These are phyloP conservation scores for Clepsis dumicolana DNA, from an alignment of 2,888 invertebrate species.

Conservation along the genomic window DNA sequence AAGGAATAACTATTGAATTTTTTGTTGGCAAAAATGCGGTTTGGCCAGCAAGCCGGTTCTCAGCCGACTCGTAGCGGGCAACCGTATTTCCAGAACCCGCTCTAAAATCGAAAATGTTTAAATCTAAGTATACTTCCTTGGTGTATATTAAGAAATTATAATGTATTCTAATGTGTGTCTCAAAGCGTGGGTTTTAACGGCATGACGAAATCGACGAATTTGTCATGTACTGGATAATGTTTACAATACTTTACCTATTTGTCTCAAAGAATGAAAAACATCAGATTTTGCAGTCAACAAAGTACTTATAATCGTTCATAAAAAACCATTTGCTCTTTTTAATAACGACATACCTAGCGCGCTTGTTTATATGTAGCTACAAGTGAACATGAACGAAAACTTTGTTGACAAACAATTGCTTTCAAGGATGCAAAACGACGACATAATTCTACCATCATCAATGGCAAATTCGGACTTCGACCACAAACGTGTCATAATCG, in stretches of 20 bases:
- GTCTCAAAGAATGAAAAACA: background rate
- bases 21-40: conserved; percentile 66
- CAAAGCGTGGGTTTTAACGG: background rate
- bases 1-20: conserved; percentile 51
- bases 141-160: conserved; percentile 9
- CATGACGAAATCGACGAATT: background rate
- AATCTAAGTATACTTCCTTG: conserved; percentile 28
- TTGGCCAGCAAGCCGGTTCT: conserved; percentile 55
- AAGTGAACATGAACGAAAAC: background rate
- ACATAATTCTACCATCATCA: background rate
- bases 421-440: conserved; percentile 15
- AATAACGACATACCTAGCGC: too few relatives aligned
- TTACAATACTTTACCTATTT: background rate
- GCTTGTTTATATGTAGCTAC: too few relatives aligned
- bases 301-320: too few relatives aligned
- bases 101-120: conserved; percentile 17
- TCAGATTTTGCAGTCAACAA: too few relatives aligned
- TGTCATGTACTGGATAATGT: background rate
- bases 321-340: too few relatives aligned
- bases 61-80: conserved; percentile 40
- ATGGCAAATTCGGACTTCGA: conserved; percentile 15
- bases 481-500: conserved; percentile 12
- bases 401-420: conserved; percentile 36
- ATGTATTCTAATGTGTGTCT: conserved; percentile 3
- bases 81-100: conserved; percentile 28